Conservation (phyloP, 2,888 invertebrate species). For the Ischnura elegans region DNA sequence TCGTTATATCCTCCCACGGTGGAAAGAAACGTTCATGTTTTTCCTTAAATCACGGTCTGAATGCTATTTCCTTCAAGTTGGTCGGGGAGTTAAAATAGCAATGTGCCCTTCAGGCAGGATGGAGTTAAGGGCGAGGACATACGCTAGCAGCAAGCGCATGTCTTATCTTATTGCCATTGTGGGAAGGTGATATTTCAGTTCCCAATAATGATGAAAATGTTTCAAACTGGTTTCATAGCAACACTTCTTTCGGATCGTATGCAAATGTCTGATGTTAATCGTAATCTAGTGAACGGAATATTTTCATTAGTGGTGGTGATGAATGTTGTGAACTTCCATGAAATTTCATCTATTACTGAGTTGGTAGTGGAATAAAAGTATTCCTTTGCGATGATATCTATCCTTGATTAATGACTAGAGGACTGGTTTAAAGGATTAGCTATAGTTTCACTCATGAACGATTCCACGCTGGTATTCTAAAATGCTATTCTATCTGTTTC, state of each 20-base stretch:
- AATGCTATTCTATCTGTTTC: too few relatives aligned
- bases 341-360: too few relatives aligned
- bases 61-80: neutral
- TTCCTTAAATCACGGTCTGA: constrained; percentile 1
- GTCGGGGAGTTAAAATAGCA: neutral
- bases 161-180: neutral
- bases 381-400: too few relatives aligned
- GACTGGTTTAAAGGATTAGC: too few relatives aligned
- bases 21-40: neutral
- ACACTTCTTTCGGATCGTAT: neutral
- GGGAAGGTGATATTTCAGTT: neutral
- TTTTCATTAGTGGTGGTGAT: too few relatives aligned
- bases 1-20: neutral
- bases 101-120: neutral
- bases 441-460: too few relatives aligned
- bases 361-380: too few relatives aligned
- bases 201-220: neutral
- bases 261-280: neutral
- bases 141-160: neutral
- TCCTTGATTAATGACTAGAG: too few relatives aligned
- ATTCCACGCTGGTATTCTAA: too few relatives aligned
- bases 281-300: neutral
- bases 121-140: neutral
- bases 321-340: too few relatives aligned
- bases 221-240: neutral